Conservation (phyloP, 2,797 vertebrate species). For the Coreius guichenoti region DNA sequence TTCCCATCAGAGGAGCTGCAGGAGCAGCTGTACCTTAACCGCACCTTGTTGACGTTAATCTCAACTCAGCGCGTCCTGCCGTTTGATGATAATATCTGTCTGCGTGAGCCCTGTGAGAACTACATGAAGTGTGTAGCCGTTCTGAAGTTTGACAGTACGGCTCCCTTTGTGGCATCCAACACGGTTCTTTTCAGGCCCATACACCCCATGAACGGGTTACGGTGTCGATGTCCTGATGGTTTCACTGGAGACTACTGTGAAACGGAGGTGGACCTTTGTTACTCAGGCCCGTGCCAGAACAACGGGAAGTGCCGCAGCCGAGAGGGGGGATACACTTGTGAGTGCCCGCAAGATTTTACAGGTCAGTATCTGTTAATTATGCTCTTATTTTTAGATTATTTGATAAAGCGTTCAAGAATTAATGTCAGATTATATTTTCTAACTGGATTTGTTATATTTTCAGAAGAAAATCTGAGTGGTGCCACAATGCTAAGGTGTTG, state of each 20-base stretch:
- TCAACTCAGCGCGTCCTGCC: slow-evolving; percentile 85
- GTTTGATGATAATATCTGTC: slow-evolving; percentile 90
- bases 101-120: slow-evolving; percentile 89
- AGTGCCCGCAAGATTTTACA: slow-evolving; percentile 83
- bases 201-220: slow-evolving; percentile 84
- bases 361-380: slow-evolving; percentile 61
- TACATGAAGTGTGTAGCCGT: slow-evolving; percentile 93
- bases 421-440: not conserved
- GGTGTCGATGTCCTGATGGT: slow-evolving; percentile 85
- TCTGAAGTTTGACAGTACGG: slow-evolving; percentile 85
- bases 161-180: slow-evolving; percentile 84
- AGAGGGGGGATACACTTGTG: slow-evolving; percentile 86
- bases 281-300: slow-evolving; percentile 83
- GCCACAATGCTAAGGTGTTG: not conserved
- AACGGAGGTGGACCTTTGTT: slow-evolving; percentile 88
- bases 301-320: slow-evolving; percentile 82
- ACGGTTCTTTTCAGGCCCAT: slow-evolving; percentile 88
- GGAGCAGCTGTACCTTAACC: slow-evolving; percentile 89
- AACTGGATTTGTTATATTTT: not conserved
- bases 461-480: not conserved
- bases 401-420: not conserved
- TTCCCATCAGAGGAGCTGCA: slow-evolving; percentile 86
- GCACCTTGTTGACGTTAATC: slow-evolving; percentile 80
- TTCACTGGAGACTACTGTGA: slow-evolving; percentile 89
- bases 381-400: not conserved